Evolutionary conservation across 2,797 vertebrate species (phyloP).

Genomic region (Semaprochilodus insignis): DNA sequence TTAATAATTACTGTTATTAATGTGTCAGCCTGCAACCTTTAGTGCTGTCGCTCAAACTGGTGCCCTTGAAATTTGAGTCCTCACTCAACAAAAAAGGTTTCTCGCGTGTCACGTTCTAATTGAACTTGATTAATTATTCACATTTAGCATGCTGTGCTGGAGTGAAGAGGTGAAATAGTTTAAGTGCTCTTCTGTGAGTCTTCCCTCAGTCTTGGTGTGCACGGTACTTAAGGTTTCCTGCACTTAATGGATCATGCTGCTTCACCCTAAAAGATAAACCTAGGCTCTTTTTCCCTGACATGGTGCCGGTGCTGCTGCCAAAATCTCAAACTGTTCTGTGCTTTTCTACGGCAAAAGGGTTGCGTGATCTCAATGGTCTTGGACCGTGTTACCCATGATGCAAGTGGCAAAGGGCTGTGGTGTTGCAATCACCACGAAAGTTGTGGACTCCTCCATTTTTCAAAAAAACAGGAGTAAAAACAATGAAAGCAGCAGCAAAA

Average conservation of each 20-base stretch:
- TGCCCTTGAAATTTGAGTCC: constrained; percentile 24
- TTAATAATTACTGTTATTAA: constrained; percentile 53
- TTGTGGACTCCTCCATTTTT: too few relatives aligned
- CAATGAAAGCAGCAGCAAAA: too few relatives aligned
- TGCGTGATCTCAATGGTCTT: too few relatives aligned
- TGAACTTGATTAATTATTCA: constrained; percentile 33
- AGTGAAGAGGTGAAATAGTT: constrained; percentile 18
- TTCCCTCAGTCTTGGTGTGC: neutral
- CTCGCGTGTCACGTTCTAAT: neutral
- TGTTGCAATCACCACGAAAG: too few relatives aligned
- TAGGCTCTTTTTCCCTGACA: too few relatives aligned
- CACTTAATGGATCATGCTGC: neutral
- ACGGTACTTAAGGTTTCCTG: neutral
- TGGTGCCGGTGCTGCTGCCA: too few relatives aligned
- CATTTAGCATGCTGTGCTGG: constrained; percentile 17
- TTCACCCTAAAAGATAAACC: neutral
- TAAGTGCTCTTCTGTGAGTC: constrained; percentile 19
- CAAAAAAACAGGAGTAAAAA: too few relatives aligned
- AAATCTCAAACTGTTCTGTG: too few relatives aligned
- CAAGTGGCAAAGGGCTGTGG: too few relatives aligned
- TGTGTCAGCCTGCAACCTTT: constrained; percentile 40
- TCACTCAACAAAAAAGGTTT: neutral
- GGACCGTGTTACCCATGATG: too few relatives aligned
- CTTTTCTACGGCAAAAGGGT: too few relatives aligned
- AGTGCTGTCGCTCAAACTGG: constrained; percentile 31